phyloP scores from a whole-genome alignment of 2,888 invertebrate species.

The Cylindroiulus punctatus region DNA sequence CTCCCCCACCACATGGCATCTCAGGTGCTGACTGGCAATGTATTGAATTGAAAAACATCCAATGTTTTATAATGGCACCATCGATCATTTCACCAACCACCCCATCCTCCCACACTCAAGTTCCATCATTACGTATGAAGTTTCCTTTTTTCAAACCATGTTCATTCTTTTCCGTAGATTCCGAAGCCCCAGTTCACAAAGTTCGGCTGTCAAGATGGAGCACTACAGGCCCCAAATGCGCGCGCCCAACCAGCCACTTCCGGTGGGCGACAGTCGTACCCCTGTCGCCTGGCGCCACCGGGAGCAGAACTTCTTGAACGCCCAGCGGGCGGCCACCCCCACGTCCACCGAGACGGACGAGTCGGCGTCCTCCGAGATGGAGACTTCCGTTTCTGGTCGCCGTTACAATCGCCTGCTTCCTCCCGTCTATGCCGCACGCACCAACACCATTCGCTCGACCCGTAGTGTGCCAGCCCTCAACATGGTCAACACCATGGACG shows the following conservation, averaged over 20 bases:
- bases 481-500: slow-evolving; percentile 48
- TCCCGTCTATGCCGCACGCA: background rate
- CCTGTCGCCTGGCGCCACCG: slow-evolving; percentile 53
- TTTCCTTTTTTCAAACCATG: background rate
- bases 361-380: slow-evolving; percentile 47
- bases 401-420: slow-evolving; percentile 50
- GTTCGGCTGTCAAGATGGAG: background rate
- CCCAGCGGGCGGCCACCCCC: slow-evolving; percentile 44
- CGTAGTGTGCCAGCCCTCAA: slow-evolving; percentile 58
- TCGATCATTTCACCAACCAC: too few relatives aligned
- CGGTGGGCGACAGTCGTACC: slow-evolving; percentile 44
- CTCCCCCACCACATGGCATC: too few relatives aligned
- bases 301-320: slow-evolving; percentile 51
- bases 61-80: too few relatives aligned
- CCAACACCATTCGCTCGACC: slow-evolving; percentile 57
- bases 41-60: too few relatives aligned
- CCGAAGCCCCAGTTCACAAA: background rate
- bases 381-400: slow-evolving; percentile 56
- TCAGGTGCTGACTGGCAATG: too few relatives aligned
- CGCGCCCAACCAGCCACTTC: slow-evolving; percentile 3
- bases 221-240: slow-evolving; percentile 24
- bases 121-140: too few relatives aligned
- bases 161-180: background rate
- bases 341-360: slow-evolving; percentile 55
- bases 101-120: too few relatives aligned